Base-by-base conservation (phyloP, 2,113 vertebrate genomes). In the Cephalophus harveyi region DNA sequence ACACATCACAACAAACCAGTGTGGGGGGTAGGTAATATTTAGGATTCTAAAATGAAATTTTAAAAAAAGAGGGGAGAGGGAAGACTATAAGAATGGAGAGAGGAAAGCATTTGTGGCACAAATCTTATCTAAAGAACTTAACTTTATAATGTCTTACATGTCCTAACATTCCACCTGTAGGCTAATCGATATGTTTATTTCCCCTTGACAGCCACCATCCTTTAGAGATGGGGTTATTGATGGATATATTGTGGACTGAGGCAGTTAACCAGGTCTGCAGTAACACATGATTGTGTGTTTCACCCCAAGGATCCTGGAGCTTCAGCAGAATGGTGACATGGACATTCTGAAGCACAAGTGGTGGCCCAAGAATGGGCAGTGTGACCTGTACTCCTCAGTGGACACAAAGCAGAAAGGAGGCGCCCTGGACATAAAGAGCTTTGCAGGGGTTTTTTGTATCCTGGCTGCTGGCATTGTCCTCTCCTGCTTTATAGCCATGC, bases 241-340 rank as follows among this genome's bases (percentile, higher is more conserved):
- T 46, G 9, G 19, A 52, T 14, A 25, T 25, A n/a, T 21, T 17
- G 0, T 0, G 59, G 57, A 67, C 28, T 11, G 6, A 57, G 13
- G 40, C 59, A 17, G 27, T 59, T 54, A 12, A 5, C 52, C 54
- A 5, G 0, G 33, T 46, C 86, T 67, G n/a, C 50, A 95, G 12
- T 97, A 55, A 97, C 78, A 43, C 55, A 0, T 28, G 30, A 17
- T 84, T 98, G 48, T 99, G 30, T 98, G 96, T 95, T 98, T 97
- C 96, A 54, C 46, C 94, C 97, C 71, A 97, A 99, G 99, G 99
- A 99, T 99, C 98, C 98, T 99, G 99, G 99, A 99, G 98, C 99
- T 99, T 87, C 99, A 99, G 98, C 99, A 99, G 98, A 99, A 99
- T 0, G 99, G 99, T 0, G 99, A 99, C 98, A 99, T 99, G 99